Conservation (phyloP, 2,888 invertebrate genomes). For the Diarsia dahlii region DNA sequence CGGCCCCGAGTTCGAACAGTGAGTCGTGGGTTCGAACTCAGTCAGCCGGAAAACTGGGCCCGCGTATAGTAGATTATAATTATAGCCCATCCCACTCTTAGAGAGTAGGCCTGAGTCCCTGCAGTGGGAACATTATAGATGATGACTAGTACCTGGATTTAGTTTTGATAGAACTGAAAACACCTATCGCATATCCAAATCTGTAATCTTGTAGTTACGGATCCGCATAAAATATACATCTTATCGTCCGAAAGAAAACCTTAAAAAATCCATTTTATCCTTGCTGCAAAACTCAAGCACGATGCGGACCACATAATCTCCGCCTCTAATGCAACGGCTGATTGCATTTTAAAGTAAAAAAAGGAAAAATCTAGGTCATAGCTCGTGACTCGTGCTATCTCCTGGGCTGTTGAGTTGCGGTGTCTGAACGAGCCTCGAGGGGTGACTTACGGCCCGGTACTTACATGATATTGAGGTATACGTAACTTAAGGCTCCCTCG, state of each 20-base stretch:
- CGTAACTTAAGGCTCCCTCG: slow-evolving; percentile 52
- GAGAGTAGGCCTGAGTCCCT: too few relatives aligned
- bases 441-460: slow-evolving; percentile 58
- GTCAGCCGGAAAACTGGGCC: too few relatives aligned
- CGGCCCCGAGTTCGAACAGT: too few relatives aligned
- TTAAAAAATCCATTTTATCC: background rate
- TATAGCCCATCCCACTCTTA: too few relatives aligned
- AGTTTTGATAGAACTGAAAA: background rate
- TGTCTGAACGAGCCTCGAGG: slow-evolving; percentile 58
- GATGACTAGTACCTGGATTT: background rate
- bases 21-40: too few relatives aligned
- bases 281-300: slow-evolving; percentile 17
- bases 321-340: slow-evolving; percentile 40
- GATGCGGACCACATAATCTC: slow-evolving; percentile 38
- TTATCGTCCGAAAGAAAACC: background rate
- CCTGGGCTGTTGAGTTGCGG: slow-evolving; percentile 54
- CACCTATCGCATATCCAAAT: background rate
- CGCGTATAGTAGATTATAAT: too few relatives aligned
- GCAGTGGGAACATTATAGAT: too few relatives aligned
- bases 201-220: background rate
- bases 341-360: slow-evolving; percentile 55
- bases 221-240: background rate
- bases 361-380: slow-evolving; percentile 47
- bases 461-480: slow-evolving; percentile 61
- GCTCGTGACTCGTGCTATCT: slow-evolving; percentile 59